A percentile compares a stretch with the other conserved stretches of the same genome.
phyloP scores from a whole-genome alignment of 2,113 vertebrate genomes.

The Sciurus niger region DNA sequence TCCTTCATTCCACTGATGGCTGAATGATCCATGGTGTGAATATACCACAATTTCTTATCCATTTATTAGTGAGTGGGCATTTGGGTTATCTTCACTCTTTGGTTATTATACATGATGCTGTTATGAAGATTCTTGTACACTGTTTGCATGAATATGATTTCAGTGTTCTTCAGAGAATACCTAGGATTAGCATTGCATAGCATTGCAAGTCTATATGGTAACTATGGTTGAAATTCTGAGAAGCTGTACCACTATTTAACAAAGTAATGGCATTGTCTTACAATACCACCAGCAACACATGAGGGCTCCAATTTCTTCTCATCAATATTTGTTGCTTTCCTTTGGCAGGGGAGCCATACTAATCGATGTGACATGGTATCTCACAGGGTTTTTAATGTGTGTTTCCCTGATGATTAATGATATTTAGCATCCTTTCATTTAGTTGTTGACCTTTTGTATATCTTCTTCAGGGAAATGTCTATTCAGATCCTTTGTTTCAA shows the following conservation, averaged over 20 bases:
- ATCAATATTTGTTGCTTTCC: neutral
- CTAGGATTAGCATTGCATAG: neutral
- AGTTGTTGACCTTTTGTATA: neutral
- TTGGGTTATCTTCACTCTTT: neutral
- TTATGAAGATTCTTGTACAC: neutral
- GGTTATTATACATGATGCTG: neutral
- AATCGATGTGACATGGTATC: neutral
- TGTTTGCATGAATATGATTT: conserved; percentile 4
- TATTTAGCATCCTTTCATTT: neutral
- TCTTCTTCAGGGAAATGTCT: neutral
- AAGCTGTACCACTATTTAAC: neutral
- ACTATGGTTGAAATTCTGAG: neutral
- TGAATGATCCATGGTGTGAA: neutral
- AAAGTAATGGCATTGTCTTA: neutral
- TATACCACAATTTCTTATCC: neutral
- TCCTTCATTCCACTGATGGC: neutral
- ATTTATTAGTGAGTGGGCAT: neutral
- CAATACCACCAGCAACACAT: neutral
- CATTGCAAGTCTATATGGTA: neutral
- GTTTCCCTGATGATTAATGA: neutral
- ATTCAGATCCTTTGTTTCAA: neutral
- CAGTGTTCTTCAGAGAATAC: neutral
- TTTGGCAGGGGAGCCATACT: neutral
- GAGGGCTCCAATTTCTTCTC: neutral
- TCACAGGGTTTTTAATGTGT: neutral